phyloP scores from a whole-genome alignment of 1,140 invertebrate species.

The Trichonephila inaurata region DNA sequence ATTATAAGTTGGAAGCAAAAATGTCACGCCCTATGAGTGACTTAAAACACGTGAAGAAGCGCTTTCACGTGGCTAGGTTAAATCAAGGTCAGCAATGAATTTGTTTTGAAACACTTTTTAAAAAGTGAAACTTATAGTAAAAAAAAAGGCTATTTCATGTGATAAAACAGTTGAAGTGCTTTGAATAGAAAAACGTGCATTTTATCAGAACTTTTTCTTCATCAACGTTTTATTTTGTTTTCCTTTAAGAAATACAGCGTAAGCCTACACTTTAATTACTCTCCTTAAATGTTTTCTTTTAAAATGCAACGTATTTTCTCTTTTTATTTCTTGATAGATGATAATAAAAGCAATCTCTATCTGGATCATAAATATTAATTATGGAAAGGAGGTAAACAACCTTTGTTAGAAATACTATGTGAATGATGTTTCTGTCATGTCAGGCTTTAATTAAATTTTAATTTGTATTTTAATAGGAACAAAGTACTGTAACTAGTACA shows the following conservation, averaged over 20 bases:
- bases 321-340: not conserved
- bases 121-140: constrained; percentile 11
- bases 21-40: not conserved
- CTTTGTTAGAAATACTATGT: not conserved
- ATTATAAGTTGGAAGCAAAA: constrained; percentile 37
- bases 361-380: not conserved
- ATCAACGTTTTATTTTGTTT: not conserved
- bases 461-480: too few relatives aligned
- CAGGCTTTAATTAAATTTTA: too few relatives aligned
- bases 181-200: not conserved
- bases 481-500: too few relatives aligned
- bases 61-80: constrained; percentile 31
- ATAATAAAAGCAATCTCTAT: not conserved
- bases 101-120: constrained; percentile 25
- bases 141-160: not conserved
- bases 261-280: not conserved
- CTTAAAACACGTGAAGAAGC: constrained; percentile 27
- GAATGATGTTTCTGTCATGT: not conserved
- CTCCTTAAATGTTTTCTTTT: too few relatives aligned
- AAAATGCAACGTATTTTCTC: too few relatives aligned
- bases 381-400: not conserved
- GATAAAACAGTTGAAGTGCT: not conserved
- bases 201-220: constrained; percentile 1
- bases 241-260: not conserved
- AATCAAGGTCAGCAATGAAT: constrained; percentile 53